A percentile compares a stretch with the other conserved stretches of the same genome.
Conservation (phyloP, 2,797 vertebrate genomes). For the Paguma larvata region DNA sequence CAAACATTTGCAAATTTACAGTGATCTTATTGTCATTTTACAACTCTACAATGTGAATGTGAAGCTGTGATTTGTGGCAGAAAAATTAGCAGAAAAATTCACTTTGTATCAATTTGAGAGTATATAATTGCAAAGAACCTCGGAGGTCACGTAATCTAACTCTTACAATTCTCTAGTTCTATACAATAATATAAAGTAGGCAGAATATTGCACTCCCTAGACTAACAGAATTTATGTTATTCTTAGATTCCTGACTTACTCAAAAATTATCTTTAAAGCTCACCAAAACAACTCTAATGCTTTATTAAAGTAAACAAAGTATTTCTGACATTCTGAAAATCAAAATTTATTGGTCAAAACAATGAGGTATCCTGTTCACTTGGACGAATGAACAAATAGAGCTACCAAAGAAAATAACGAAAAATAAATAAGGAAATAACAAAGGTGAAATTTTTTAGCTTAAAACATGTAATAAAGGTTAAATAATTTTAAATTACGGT, state of each 20-base stretch:
- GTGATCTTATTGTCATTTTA: neutral
- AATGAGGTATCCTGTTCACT: neutral
- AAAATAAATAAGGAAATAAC: neutral
- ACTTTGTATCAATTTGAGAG: neutral
- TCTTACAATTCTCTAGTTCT: neutral
- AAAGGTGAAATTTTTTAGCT: neutral
- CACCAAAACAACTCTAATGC: neutral
- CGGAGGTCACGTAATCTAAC: neutral
- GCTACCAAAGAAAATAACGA: neutral
- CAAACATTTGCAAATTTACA: neutral
- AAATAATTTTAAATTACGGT: neutral
- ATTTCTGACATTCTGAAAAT: neutral
- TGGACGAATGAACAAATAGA: neutral
- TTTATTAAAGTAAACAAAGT: slow-evolving; percentile 35
- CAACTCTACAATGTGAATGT: neutral
- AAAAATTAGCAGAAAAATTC: slow-evolving; percentile 26
- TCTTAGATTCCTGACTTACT: neutral
- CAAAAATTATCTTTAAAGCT: neutral
- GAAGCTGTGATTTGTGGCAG: neutral
- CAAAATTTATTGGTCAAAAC: slow-evolving; percentile 5
- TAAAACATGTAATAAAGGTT: slow-evolving; percentile 13
- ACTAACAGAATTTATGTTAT: neutral
- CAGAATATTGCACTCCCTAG: neutral
- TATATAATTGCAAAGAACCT: neutral
- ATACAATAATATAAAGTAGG: neutral